Base-by-base conservation (phyloP, 2,888 invertebrate genomes). In the Ichneumon xanthorius region DNA sequence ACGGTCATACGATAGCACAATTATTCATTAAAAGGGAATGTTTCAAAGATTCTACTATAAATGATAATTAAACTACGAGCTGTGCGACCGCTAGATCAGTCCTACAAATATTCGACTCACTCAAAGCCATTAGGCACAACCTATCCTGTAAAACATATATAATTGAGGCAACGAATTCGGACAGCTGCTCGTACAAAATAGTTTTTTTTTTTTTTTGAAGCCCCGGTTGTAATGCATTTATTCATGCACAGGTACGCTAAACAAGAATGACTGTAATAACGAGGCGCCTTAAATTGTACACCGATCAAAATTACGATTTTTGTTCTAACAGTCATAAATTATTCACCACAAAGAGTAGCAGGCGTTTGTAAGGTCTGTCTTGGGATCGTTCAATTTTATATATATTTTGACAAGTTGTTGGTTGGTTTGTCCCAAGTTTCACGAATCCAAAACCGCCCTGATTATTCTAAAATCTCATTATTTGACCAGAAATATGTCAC, bases 11-110 rank as follows among this genome's bases (percentile, higher is more conserved):
- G 40, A 70, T 40, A 82, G 79, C 82, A 86, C 78, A 82, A 86
- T 53, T 80, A 78, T 65, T 79, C 48, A 71, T 77, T 30, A 86
- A 33, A 71, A 55, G 84, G 90, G 90, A 90, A 90, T 90, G 90
- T 90, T 87, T 84, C 37, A 53, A 37, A 63, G 58, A 58, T 58
- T 58, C 19, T 58, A 75, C 45, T 53, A 73, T 22, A 33, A 70
- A 70, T 65, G 61, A 79, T 45, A 79, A 71, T 22, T 45, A 65
- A 55, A 19, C 4, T 73, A 40, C 37, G 40, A 55, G 48, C 9
- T 67, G 22, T 11, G 19, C 58, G 58, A 63, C 68, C 30, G 37
- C n/a, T 72, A 67, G 22, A 68, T 81, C 63, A 30, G 63, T 72
- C 37, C 68, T n/a, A 53, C 2, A 26, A 71, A 80, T 50, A n/a